Percentiles rank a stretch among this genome's conserved stretches.
phyloP scores from a whole-genome alignment of 2,888 invertebrate genomes.

The Drosophila rellima region DNA sequence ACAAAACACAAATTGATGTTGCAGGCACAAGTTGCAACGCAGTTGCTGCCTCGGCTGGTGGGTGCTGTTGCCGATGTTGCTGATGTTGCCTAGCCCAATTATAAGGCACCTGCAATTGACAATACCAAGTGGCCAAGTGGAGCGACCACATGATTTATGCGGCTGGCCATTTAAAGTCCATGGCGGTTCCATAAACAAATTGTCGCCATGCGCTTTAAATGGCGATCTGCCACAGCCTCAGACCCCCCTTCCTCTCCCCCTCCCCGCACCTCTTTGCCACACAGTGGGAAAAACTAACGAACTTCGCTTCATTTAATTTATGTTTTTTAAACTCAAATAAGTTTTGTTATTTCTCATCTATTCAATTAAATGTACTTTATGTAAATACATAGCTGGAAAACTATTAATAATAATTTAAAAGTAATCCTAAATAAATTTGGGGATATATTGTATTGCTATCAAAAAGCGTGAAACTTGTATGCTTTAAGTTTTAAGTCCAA shows the following conservation, averaged over 20 bases:
- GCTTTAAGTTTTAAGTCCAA: too few relatives aligned
- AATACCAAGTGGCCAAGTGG: slow-evolving; percentile 51
- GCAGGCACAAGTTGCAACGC: slow-evolving; percentile 12
- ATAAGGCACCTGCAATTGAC: slow-evolving; percentile 74
- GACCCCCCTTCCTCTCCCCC: background rate
- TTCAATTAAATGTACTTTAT: too few relatives aligned
- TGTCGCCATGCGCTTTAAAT: slow-evolving; percentile 78
- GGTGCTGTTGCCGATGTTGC: slow-evolving; percentile 15
- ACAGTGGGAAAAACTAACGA: background rate
- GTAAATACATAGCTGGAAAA: too few relatives aligned
- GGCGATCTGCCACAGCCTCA: slow-evolving; percentile 48
- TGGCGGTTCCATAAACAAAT: slow-evolving; percentile 84
- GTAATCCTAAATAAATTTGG: too few relatives aligned
- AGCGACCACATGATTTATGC: slow-evolving; percentile 74
- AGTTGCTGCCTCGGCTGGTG: slow-evolving; percentile 16
- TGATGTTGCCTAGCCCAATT: slow-evolving; percentile 64
- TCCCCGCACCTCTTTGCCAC: background rate
- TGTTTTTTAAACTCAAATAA: background rate
- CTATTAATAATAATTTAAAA: too few relatives aligned
- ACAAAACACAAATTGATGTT: slow-evolving; percentile 34
- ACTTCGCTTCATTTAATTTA: background rate
- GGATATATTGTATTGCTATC: too few relatives aligned
- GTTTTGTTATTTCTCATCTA: too few relatives aligned
- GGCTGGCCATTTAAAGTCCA: slow-evolving; percentile 80
- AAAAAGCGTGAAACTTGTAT: too few relatives aligned